Conservation (phyloP, 1,140 invertebrate genomes). For the Hypothenemus hampei region DNA sequence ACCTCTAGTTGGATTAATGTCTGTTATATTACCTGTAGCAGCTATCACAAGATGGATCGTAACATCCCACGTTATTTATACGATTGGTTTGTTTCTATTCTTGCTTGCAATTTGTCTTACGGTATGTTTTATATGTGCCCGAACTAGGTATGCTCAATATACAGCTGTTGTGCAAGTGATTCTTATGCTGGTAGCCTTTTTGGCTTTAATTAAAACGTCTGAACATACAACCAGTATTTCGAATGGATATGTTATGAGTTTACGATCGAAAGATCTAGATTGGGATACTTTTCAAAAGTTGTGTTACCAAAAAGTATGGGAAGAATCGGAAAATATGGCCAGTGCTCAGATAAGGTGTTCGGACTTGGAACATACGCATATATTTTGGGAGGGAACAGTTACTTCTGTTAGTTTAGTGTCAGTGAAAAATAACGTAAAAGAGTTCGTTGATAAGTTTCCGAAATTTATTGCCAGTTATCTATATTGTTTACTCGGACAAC, state of each 20-base stretch:
- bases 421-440: slow-evolving; percentile 57
- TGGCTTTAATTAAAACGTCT: slow-evolving; percentile 28
- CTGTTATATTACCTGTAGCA: slow-evolving; percentile 65
- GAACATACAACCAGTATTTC: slow-evolving; percentile 12
- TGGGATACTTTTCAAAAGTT: slow-evolving; percentile 71
- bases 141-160: slow-evolving; percentile 49
- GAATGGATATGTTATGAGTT: slow-evolving; percentile 14
- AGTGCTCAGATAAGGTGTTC: slow-evolving; percentile 64
- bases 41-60: slow-evolving; percentile 66
- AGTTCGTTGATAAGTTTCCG: slow-evolving; percentile 57
- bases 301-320: slow-evolving; percentile 64
- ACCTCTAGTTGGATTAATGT: slow-evolving; percentile 69
- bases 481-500: slow-evolving; percentile 65
- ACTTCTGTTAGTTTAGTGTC: slow-evolving; percentile 58
- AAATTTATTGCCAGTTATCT: slow-evolving; percentile 52
- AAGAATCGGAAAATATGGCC: slow-evolving; percentile 57
- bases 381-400: slow-evolving; percentile 70
- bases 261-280: slow-evolving; percentile 23
- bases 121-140: slow-evolving; percentile 60
- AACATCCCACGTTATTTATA: slow-evolving; percentile 57
- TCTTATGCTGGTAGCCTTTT: slow-evolving; percentile 39
- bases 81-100: slow-evolving; percentile 52
- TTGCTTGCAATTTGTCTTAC: slow-evolving; percentile 54
- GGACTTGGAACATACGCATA: slow-evolving; percentile 57
- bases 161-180: slow-evolving; percentile 56